Base-by-base conservation (phyloP, 2,797 vertebrate genomes). In the Hoplostethus atlanticus region DNA sequence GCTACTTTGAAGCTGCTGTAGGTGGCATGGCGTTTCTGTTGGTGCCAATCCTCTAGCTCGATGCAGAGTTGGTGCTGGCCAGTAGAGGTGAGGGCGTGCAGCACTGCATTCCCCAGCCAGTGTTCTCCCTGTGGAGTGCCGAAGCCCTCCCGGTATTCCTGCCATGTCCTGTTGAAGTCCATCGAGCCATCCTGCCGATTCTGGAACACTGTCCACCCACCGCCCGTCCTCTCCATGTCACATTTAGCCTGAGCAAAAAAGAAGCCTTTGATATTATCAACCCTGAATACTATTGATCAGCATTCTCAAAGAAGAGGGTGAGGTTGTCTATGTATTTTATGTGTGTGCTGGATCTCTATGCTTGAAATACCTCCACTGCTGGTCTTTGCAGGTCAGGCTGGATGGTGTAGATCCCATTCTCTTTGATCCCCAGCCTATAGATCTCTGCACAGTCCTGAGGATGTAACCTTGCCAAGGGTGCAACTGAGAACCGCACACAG, bases 321-420 rank as follows among this genome's bases (percentile, higher is more conserved):
- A 3, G 66, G 53, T 34, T 12, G 47, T 30, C 38, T 78, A 46
- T 71, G 73, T 67, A 64, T 70, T 90, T 88, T 81, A 81, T 75
- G 81, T 77, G 82, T 75, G 82, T 6, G 73, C 63, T 80, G 56
- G 52, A 73, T 78, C 54, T 21, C 21, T 21, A 21, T 21, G 21
- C 21, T 74, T 74, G 71, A 84, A 84, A 84, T 90, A 96, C 95
- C 95, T 96, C 95, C 65, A 96, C 72, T 2, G 94, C 92, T 3
- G 93, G 92, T 28, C 84, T 71, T n/a, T 85, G 79, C 63, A 92
- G 89, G 76, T 95, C 94, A 40, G 95, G 96, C 70, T 96, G 96
- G 80, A 96, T 95, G 64, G 95, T 96, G 87, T 96, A 96, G 86
- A 96, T 95, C 58, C 95, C 95, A 25, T 94, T 94, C 71, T 96